Percentiles rank a stretch among this genome's conserved stretches.
Conservation (phyloP, 2,113 vertebrate genomes). For the Pavo muticus region DNA sequence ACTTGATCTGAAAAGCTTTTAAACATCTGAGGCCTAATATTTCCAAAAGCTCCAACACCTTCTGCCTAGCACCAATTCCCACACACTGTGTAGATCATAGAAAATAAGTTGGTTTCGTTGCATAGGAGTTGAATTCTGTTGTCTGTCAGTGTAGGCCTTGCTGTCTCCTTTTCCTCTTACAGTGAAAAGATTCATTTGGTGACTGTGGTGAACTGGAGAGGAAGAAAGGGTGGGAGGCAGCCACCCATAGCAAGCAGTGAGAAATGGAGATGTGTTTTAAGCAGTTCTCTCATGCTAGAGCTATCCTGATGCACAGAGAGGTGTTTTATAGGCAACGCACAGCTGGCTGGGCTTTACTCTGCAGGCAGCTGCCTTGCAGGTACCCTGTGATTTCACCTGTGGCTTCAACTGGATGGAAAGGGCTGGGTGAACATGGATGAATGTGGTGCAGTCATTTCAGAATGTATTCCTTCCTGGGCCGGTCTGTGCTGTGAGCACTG, state of each 20-base stretch:
- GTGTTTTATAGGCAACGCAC: neutral
- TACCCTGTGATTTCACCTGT: neutral
- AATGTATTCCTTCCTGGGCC: neutral
- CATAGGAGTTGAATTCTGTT: neutral
- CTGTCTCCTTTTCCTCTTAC: neutral
- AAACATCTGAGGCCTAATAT: neutral
- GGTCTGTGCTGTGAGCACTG: neutral
- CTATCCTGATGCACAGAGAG: neutral
- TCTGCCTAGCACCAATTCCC: neutral
- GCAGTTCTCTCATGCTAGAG: neutral
- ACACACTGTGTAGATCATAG: neutral
- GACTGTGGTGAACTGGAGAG: neutral
- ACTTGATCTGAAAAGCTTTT: neutral
- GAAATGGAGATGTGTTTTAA: neutral
- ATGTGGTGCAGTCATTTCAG: neutral
- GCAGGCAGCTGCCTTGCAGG: neutral
- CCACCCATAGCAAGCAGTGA: neutral
- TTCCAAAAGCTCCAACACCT: constrained; percentile 28
- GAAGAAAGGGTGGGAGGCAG: accelerated
- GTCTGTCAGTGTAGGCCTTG: neutral
- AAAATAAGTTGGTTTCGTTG: neutral
- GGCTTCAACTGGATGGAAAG: neutral
- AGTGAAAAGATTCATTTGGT: neutral
- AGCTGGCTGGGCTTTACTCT: neutral
- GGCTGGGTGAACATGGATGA: neutral